Base-by-base conservation (phyloP, 2,797 vertebrate species). In the Scolopax rusticola region DNA sequence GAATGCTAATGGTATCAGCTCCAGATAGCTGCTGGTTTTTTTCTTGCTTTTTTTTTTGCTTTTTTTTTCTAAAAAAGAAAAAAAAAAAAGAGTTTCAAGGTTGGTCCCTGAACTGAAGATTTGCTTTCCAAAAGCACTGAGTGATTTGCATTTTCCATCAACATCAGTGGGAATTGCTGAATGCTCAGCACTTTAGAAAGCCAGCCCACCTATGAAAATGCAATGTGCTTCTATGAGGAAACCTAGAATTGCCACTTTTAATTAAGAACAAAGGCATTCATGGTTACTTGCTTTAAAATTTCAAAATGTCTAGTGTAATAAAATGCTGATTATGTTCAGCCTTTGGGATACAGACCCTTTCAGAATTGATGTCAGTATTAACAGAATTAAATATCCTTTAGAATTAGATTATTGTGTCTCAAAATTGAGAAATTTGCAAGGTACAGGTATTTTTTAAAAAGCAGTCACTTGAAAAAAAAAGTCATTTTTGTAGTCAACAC, bases 221-320 rank as follows among this genome's bases (percentile, higher is more conserved):
- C 51, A 84, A 53, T 1, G 11, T 85, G 68, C 43, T 67, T 93
- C 68, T 80, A 13, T 57, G 78, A 93, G 57, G 51, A 96, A 90
- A 94, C 93, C 94, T 86, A 94, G 88, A 96, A 92, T 94, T 96
- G 96, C 78, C 91, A 89, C 88, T 95, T 95, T 64, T 82, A 94
- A 95, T 97, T 94, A 96, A 67, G 75, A 94, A 80, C 86, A 93
- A 94, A 92, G 53, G 15, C 93, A 94, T 59, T 95, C 88, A 74
- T 73, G 21, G 5, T 90, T 90, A 70, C 67, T 92, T 84, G 76
- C 63, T 93, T 95, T 80, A 95, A 83, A 89, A 17, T 94, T 92
- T 80, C 41, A 75, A 74, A 97, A 90, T 77, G 71, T 71, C 78
- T 89, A 41, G 53, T 79, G 75, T 69, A 90, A 93, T 95, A 84